Conservation (phyloP, 64 coral and sea anemone genomes). For the Montipora sp. region DNA sequence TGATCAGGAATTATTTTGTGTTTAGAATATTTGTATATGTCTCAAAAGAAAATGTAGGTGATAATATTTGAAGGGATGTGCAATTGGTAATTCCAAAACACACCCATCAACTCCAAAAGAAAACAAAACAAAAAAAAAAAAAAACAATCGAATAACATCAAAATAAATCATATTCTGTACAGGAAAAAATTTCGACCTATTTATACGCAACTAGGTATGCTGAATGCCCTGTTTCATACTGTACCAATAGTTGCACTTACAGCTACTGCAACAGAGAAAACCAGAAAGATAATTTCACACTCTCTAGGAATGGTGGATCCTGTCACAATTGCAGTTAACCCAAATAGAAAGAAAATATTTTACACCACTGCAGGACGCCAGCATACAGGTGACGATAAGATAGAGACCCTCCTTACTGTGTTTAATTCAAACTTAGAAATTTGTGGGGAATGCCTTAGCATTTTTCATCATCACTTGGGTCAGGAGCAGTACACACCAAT, state of each 20-base stretch:
- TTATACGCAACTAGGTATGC: constrained; percentile 27
- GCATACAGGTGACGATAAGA: constrained; percentile 42
- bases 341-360: constrained; percentile 11
- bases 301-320: constrained; percentile 20
- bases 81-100: no score
- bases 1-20: no score
- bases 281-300: not conserved
- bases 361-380: not conserved
- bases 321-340: constrained; percentile 16
- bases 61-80: no score
- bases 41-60: no score
- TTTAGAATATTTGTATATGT: no score
- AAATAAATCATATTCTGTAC: not conserved
- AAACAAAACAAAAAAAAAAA: no score
- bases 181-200: not conserved
- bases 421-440: constrained; percentile 23
- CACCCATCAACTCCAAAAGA: no score
- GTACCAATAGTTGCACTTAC: constrained; percentile 3
- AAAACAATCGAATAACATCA: no score
- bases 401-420: constrained; percentile 23
- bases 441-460: constrained; percentile 15
- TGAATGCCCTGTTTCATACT: constrained; percentile 9
- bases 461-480: constrained; percentile 43
- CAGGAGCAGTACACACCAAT: constrained; percentile 24
- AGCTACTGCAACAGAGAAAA: constrained; percentile 38